A percentile compares a stretch with the other conserved stretches of the same genome.
Evolutionary conservation across 2,888 invertebrate species (phyloP).

Genomic region (Abrostola triplasia): DNA sequence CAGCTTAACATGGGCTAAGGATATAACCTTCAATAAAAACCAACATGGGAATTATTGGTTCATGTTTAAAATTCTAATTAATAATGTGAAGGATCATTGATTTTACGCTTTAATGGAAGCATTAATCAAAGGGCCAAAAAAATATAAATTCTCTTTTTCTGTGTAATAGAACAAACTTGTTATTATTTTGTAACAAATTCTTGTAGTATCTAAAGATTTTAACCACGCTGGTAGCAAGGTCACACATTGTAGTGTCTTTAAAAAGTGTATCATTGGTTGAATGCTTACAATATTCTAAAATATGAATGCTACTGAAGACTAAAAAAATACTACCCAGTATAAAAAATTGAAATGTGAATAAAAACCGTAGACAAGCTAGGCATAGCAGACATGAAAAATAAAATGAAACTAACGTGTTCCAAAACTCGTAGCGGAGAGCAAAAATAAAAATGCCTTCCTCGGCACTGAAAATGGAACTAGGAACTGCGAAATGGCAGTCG

Average conservation of each 20-base stretch:
- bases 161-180: no score
- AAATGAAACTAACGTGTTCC: slow-evolving; percentile 14
- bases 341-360: not conserved
- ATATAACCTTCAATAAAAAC: slow-evolving; percentile 8
- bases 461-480: slow-evolving; percentile 28
- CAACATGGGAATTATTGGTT: not conserved
- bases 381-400: slow-evolving; percentile 9
- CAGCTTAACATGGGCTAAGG: slow-evolving; percentile 17
- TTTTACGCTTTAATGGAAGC: not conserved
- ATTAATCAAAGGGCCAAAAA: not conserved
- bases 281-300: no score
- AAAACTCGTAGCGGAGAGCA: slow-evolving; percentile 8
- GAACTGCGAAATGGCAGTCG: slow-evolving; percentile 41
- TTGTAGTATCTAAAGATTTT: no score
- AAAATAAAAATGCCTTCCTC: slow-evolving; percentile 28
- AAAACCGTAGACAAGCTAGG: not conserved
- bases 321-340: no score
- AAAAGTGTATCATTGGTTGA: no score
- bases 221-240: no score
- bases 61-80: not conserved
- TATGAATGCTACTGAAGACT: no score
- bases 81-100: not conserved
- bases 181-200: no score
- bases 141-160: no score
- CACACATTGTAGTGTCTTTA: no score